A percentile compares a stretch with the other conserved stretches of the same genome.
Conservation (phyloP, 1,140 invertebrate genomes). For the Leptestheria dahalacensis region DNA sequence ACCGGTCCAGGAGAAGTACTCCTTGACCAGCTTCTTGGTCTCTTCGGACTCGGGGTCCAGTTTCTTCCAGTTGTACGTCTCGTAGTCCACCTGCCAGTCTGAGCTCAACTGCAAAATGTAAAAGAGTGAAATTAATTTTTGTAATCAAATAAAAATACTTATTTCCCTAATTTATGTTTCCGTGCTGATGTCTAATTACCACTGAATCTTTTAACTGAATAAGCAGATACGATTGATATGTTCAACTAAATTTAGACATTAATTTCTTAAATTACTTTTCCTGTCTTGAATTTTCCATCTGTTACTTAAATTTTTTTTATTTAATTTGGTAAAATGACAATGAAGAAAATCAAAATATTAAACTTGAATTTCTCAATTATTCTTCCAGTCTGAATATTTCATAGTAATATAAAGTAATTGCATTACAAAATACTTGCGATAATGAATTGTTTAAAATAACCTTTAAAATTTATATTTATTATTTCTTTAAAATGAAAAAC, state of each 20-base stretch:
- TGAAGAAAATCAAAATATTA: too few relatives aligned
- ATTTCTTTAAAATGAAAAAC: neutral
- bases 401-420: too few relatives aligned
- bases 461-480: neutral
- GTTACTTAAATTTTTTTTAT: too few relatives aligned
- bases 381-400: too few relatives aligned
- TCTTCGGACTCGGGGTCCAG: slow-evolving; percentile 63
- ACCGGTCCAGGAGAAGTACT: slow-evolving; percentile 87
- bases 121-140: neutral
- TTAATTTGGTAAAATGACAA: too few relatives aligned
- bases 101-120: slow-evolving; percentile 48
- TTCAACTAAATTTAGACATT: neutral
- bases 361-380: too few relatives aligned
- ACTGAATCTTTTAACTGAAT: too few relatives aligned
- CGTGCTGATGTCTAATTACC: too few relatives aligned
- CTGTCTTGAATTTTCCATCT: neutral
- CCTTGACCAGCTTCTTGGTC: slow-evolving; percentile 77
- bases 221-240: too few relatives aligned
- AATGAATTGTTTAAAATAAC: neutral
- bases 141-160: too few relatives aligned
- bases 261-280: neutral
- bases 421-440: too few relatives aligned
- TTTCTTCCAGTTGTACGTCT: slow-evolving; percentile 93
- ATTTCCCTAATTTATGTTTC: too few relatives aligned
- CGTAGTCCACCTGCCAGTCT: slow-evolving; percentile 95